Conservation (phyloP, 2,113 vertebrate genomes). For the Grammomys surdaster region DNA sequence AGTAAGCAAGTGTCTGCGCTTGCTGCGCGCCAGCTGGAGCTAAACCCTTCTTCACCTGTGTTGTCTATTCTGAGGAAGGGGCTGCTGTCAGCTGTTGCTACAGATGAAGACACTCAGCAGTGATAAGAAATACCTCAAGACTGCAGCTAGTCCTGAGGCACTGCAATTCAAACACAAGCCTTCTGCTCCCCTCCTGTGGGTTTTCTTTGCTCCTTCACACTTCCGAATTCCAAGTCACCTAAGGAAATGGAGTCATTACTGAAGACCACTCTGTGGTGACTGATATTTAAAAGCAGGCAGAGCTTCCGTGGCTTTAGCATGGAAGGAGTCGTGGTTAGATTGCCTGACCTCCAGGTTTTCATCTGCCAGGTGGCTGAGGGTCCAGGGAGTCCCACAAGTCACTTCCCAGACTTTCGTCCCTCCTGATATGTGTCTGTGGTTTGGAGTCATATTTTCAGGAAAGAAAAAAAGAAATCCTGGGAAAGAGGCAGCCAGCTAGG, state of each 20-base stretch:
- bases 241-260: background rate
- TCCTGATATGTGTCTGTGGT: constrained; percentile 17
- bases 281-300: background rate
- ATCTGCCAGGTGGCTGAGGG: background rate
- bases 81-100: background rate
- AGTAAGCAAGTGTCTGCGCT: background rate
- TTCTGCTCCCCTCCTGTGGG: background rate
- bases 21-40: fast-evolving
- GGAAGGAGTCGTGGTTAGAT: background rate
- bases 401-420: background rate
- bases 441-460: background rate
- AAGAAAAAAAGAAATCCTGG: constrained; percentile 4
- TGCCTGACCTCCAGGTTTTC: background rate
- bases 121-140: background rate
- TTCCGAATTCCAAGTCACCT: background rate
- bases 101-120: background rate
- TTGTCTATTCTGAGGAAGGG: background rate
- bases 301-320: background rate
- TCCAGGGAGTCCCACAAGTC: background rate
- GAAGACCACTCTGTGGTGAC: background rate
- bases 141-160: background rate
- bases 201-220: background rate
- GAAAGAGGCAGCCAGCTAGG: background rate
- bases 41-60: fast-evolving
- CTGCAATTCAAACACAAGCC: background rate